Evolutionary conservation across 1,140 invertebrate genomes (phyloP).

Genomic region (Carposina sasakii): DNA sequence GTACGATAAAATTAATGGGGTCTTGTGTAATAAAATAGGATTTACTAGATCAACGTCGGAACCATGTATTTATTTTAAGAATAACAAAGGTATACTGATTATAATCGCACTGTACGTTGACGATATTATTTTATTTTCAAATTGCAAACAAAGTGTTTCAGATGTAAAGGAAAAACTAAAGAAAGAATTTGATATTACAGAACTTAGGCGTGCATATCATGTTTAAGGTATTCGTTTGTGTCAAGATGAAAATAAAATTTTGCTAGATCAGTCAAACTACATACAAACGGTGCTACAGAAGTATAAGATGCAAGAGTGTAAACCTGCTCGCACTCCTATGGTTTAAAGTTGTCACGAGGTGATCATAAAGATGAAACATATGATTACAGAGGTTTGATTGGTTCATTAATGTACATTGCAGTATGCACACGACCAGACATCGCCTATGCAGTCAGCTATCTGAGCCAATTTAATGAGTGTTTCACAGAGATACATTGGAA

Average conservation of each 20-base stretch:
- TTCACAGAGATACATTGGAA: slow-evolving; percentile 8
- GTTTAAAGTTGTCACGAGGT: background rate
- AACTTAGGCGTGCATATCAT: background rate
- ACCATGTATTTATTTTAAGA: slow-evolving; percentile 30
- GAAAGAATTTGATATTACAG: slow-evolving; percentile 5
- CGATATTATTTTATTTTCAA: slow-evolving; percentile 22
- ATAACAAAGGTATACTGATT: slow-evolving; percentile 17
- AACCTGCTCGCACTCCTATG: background rate
- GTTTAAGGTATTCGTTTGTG: background rate
- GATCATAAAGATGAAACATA: background rate
- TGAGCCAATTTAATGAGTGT: slow-evolving; percentile 20
- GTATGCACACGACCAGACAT: slow-evolving; percentile 65
- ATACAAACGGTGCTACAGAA: slow-evolving; percentile 5
- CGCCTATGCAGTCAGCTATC: slow-evolving; percentile 48
- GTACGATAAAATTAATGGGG: slow-evolving; percentile 17
- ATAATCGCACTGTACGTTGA: slow-evolving; percentile 39
- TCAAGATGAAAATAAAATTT: background rate
- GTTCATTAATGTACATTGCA: slow-evolving; percentile 5
- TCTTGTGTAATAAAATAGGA: slow-evolving; percentile 16
- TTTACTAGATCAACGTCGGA: slow-evolving; percentile 28
- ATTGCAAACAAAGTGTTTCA: background rate
- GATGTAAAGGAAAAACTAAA: background rate
- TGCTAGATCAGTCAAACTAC: background rate
- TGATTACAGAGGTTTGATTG: background rate
- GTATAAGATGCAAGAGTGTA: background rate